These are phyloP conservation scores for Danio kyathit DNA, from an alignment of 2,797 vertebrate genomes.

Conservation along the genomic window DNA sequence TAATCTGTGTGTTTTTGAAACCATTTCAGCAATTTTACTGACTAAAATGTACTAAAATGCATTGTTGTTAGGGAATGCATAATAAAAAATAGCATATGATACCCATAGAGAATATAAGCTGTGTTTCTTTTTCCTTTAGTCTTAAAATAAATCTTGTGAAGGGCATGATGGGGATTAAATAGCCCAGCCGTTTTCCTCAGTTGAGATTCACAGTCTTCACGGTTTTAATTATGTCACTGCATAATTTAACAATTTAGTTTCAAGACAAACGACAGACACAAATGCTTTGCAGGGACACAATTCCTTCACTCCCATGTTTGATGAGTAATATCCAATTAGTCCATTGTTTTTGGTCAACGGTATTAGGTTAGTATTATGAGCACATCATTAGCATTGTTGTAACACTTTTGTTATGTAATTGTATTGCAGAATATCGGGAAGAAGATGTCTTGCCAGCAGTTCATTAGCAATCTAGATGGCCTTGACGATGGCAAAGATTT, in stretches of 20 bases:
- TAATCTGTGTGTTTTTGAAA: not conserved
- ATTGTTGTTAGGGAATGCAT: not conserved
- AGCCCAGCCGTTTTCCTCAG: not conserved
- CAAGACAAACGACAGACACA: not conserved
- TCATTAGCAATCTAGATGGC: slow-evolving; percentile 93
- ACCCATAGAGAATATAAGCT: not conserved
- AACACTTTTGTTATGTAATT: slow-evolving; percentile 2
- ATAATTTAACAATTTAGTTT: slow-evolving; percentile 1
- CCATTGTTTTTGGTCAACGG: not conserved
- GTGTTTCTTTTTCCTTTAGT: not conserved
- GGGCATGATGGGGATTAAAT: not conserved
- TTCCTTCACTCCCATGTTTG: not conserved
- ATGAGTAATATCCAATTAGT: not conserved
- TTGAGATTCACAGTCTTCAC: not conserved
- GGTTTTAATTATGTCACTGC: slow-evolving; percentile 5
- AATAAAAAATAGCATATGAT: not conserved
- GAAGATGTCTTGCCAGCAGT: slow-evolving; percentile 97
- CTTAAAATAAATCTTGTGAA: slow-evolving; percentile 13
- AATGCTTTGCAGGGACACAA: not conserved
- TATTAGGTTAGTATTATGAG: not conserved
- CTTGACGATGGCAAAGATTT: slow-evolving; percentile 94
- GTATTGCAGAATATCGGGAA: slow-evolving; percentile 94
- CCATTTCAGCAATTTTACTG: not conserved
- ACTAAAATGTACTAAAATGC: not conserved
- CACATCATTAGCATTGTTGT: not conserved